Conservation (phyloP, 2,113 vertebrate genomes). For the Chrysemys picta region DNA sequence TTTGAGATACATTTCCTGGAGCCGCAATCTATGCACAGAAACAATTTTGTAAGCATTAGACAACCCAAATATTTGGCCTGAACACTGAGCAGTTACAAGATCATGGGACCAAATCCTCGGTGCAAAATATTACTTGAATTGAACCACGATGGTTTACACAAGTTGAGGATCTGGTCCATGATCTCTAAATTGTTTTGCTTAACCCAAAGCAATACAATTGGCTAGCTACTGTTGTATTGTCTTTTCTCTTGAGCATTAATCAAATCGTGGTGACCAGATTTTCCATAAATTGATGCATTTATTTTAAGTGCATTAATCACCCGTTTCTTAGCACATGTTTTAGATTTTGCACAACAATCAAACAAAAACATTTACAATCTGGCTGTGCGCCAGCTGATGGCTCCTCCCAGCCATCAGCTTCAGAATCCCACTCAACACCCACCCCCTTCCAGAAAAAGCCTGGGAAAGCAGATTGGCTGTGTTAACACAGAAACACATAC, state of each 20-base stretch:
- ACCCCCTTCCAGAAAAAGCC: conserved; percentile 17
- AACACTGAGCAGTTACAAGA: neutral
- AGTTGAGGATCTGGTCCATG: neutral
- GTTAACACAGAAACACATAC: neutral
- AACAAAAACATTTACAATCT: conserved; percentile 43
- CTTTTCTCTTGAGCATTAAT: neutral
- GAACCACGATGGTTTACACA: neutral
- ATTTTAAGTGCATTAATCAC: neutral
- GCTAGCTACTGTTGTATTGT: neutral
- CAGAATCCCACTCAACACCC: conserved; percentile 14
- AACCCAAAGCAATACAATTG: neutral
- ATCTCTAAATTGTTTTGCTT: neutral
- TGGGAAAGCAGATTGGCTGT: conserved; percentile 51
- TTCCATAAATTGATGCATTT: neutral
- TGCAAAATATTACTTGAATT: neutral
- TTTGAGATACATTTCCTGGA: neutral
- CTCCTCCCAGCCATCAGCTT: conserved; percentile 34
- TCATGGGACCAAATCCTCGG: neutral
- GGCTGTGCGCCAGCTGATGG: conserved; percentile 50
- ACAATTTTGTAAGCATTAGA: neutral
- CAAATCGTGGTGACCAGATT: neutral
- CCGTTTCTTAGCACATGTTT: conserved; percentile 58
- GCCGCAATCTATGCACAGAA: neutral
- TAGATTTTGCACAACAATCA: conserved; percentile 55
- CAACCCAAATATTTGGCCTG: neutral